These are phyloP conservation scores for Podiceps cristatus DNA, from an alignment of 2,113 vertebrate species.

Conservation along the genomic window DNA sequence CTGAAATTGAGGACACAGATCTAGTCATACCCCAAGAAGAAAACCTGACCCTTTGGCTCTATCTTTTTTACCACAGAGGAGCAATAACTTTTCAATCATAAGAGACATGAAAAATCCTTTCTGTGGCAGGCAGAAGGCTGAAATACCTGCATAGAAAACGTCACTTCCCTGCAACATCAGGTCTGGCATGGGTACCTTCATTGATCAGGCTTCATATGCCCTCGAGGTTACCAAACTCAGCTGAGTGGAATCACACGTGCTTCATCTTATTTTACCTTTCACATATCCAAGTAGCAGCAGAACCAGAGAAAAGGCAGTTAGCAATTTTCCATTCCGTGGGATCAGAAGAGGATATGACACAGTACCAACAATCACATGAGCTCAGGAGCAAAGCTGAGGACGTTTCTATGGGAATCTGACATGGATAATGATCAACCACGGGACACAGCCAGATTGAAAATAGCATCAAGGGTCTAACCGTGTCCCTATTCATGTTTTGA, in stretches of 20 bases:
- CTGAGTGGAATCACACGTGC: not conserved
- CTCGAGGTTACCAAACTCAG: not conserved
- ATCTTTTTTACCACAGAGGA: not conserved
- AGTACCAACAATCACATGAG: not conserved
- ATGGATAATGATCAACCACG: not conserved
- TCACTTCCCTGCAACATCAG: not conserved
- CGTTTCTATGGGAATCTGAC: not conserved
- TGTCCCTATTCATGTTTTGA: not conserved
- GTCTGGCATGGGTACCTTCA: not conserved
- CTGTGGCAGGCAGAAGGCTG: not conserved
- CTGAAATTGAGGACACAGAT: not conserved
- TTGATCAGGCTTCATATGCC: not conserved
- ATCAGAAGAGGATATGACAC: not conserved
- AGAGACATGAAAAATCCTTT: not conserved
- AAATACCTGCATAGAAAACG: not conserved
- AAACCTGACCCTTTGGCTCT: not conserved
- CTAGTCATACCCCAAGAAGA: not conserved
- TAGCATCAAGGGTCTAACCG: not conserved
- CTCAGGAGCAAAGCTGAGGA: not conserved
- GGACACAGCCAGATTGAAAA: not conserved
- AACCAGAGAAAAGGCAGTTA: not conserved
- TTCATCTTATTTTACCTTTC: not conserved
- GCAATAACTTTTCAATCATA: not conserved
- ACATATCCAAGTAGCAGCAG: not conserved
- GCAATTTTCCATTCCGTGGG: not conserved